A percentile compares a stretch with the other conserved stretches of the same genome.
Evolutionary conservation across 2,113 vertebrate genomes (phyloP).

Genomic region (Nothobranchius kuhntae): DNA sequence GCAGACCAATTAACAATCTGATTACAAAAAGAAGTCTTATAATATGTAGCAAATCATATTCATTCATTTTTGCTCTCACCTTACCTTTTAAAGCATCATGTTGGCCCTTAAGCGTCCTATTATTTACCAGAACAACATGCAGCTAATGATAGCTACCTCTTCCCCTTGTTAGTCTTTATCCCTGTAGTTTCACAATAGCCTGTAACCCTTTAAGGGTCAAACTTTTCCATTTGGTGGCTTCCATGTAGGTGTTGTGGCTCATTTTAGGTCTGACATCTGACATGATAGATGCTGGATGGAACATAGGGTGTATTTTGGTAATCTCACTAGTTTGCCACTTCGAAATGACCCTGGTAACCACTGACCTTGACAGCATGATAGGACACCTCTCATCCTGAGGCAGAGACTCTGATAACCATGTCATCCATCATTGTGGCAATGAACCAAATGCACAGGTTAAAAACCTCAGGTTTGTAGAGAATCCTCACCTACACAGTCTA

Average conservation of each 20-base stretch:
- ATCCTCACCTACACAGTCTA: conserved; percentile 36
- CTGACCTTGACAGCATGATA: conserved; percentile 71
- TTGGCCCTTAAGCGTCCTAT: background rate
- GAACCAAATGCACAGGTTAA: conserved; percentile 60
- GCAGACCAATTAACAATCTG: too few species aligned
- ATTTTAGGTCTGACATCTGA: conserved; percentile 35
- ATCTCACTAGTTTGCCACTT: conserved; percentile 51
- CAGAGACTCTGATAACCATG: conserved; percentile 61
- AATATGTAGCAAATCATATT: background rate
- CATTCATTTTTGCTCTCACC: background rate
- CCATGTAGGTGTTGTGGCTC: background rate
- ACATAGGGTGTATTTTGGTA: conserved; percentile 44
- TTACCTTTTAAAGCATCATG: too few species aligned
- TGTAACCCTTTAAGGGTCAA: background rate
- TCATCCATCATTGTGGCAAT: conserved; percentile 67
- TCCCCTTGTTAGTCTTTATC: background rate
- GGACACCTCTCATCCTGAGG: conserved; percentile 61
- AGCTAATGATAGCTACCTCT: background rate
- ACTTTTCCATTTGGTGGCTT: conserved; percentile 3
- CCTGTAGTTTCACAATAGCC: background rate
- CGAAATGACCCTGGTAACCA: conserved; percentile 60
- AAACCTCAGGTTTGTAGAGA: conserved; percentile 48
- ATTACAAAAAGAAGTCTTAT: background rate
- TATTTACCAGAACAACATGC: background rate
- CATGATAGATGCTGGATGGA: conserved; percentile 48